These are phyloP conservation scores for Paramisgurnus dabryanus DNA, from an alignment of 2,113 vertebrate species.

Conservation along the genomic window DNA sequence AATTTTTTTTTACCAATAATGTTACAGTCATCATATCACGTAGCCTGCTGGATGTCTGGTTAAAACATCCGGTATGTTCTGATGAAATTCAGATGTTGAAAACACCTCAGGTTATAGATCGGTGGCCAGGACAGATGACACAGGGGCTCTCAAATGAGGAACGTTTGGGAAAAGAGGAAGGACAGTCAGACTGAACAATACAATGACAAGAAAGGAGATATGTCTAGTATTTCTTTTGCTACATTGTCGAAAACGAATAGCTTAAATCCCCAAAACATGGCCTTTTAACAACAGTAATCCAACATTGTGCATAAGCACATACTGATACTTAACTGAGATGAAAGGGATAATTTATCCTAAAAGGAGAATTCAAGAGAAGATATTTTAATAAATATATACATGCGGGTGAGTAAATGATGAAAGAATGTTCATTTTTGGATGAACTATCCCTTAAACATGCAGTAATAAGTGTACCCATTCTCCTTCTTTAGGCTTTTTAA, in stretches of 20 bases:
- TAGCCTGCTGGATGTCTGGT: too few relatives aligned
- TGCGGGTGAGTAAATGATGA: too few relatives aligned
- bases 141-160: not conserved
- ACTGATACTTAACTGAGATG: too few relatives aligned
- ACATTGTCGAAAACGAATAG: not conserved
- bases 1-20: not conserved
- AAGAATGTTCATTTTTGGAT: too few relatives aligned
- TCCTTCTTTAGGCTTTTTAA: constrained; percentile 32
- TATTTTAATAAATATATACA: too few relatives aligned
- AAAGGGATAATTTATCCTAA: too few relatives aligned
- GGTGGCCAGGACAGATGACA: not conserved
- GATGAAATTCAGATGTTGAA: not conserved
- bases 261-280: too few relatives aligned
- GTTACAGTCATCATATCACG: not conserved
- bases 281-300: not conserved
- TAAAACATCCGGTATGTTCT: not conserved
- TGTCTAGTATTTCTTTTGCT: not conserved
- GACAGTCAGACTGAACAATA: too few relatives aligned
- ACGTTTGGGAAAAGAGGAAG: too few relatives aligned
- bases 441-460: not conserved
- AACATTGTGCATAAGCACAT: not conserved
- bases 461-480: constrained; percentile 29
- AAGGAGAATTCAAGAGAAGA: too few relatives aligned
- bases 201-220: too few relatives aligned
- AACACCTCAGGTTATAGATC: not conserved